Evolutionary conservation across 1,140 invertebrate species (phyloP), one percentile per base, ranked within the genome.

Genomic region (Andricus grossulariae): DNA sequence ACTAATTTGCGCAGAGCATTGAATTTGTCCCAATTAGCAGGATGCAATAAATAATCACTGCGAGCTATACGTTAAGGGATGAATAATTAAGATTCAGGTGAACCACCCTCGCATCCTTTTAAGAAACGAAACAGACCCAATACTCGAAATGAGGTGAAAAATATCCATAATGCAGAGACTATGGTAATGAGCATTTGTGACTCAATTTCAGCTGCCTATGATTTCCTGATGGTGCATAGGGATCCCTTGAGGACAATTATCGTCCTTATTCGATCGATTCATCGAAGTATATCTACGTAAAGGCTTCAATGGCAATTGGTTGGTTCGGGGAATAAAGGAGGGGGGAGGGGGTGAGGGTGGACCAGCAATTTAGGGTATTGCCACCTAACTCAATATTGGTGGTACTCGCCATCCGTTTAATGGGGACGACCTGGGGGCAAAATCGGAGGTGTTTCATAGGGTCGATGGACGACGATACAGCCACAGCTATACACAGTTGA

Each of bases 371-470:
- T 85, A 85, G 83, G 78, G 82, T 84, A 85, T 84, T 85, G 84
- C 81, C 81, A 80, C 76, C 81, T 86, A 85, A 88, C 85, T 86
- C 83, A 84, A 89, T 86, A 87, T 88, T 84, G 83, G 83, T 74
- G 81, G 79, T 82, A 85, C 81, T 88, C 80, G 77, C 76, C 79
- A 74, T 81, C 77, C 81, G 79, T 85, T 87, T 88, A 88, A 89
- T 88, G 83, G 80, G 83, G 73, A 66, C 82, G 83, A 85, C 85
- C 80, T 74, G 76, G 12, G 51, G 78, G 60, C 60, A 66, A 66
- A 66, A 71, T 76, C 50, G 72, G 66, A 77, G 79, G 70, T 81
- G 79, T 83, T 84, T 74, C 76, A 75, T 75, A 77, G 18, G 79
- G 78, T 79, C 72, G 76, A 77, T 55, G 80, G 75, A 79, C 76